A percentile compares a stretch with the other conserved stretches of the same genome.
Evolutionary conservation across 2,888 invertebrate genomes (phyloP).

Genomic region (Nephrotoma guestfalica): DNA sequence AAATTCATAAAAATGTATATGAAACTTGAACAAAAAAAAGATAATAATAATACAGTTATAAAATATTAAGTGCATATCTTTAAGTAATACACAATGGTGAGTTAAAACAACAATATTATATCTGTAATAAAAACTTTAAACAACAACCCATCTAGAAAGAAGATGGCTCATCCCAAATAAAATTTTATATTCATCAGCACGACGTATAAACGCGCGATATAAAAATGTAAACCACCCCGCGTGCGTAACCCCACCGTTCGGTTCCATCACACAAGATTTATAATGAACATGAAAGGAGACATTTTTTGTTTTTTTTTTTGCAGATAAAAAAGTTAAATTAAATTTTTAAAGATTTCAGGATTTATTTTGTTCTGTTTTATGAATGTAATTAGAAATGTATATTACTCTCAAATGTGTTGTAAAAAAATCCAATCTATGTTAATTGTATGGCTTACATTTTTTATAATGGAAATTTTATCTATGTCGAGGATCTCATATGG

Average conservation of each 20-base stretch:
- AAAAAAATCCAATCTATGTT: background rate
- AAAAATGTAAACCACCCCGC: background rate
- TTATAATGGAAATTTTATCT: background rate
- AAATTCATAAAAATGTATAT: background rate
- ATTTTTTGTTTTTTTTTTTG: background rate
- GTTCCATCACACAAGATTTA: background rate
- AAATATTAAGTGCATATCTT: background rate
- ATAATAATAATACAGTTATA: background rate
- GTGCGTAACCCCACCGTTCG: background rate
- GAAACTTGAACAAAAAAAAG: background rate
- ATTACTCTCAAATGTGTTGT: background rate
- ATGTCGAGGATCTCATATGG: background rate
- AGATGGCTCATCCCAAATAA: background rate
- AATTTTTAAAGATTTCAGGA: background rate
- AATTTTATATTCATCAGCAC: background rate
- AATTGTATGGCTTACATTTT: background rate
- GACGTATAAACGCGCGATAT: background rate
- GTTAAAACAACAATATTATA: background rate
- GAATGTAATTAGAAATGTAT: background rate
- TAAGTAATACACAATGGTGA: background rate
- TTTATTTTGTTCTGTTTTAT: background rate
- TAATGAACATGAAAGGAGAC: background rate
- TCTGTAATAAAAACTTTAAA: background rate
- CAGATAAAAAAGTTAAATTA: background rate
- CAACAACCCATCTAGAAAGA: background rate